Evolutionary conservation across 2,797 vertebrate genomes (phyloP), one percentile per base, ranked within the genome.

Genomic region (Yasuhikotakia modesta): DNA sequence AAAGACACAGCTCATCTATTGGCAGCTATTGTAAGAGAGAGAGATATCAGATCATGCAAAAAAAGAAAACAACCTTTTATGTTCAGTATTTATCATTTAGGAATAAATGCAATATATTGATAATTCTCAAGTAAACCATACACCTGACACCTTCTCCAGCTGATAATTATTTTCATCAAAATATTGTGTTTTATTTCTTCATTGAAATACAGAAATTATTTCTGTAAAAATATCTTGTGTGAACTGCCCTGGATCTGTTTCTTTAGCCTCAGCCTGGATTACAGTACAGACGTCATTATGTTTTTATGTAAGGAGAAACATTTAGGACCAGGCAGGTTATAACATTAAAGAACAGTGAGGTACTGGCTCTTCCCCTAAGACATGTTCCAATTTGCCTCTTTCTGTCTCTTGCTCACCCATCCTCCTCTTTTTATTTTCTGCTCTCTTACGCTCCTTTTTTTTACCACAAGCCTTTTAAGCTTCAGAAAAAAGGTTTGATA

Each of bases 371-470:
- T 90, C 89, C 86, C 82, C 69, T 73, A 27, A 83, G 82, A 90
- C 92, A 90, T 88, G 92, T 92, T 90, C 80, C 81, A 88, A 91
- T 92, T 89, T 90, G 92, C 89, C 85, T 85, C 88, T 27, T 4
- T 27, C 39, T 43, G 8, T 43, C 39, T 87, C 89, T 71, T 89
- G 79, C 83, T 84, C 86, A 86, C 86, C 85, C 65, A 11, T 43
- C 11, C 39, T 43, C 11, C 10, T 43, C 39, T 43, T 84, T 81
- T 79, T 86, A 83, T 88, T 90, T 81, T 85, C 82, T 84, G 39
- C 39, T 85, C 82, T 50, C 70, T 84, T 76, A 84, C 83, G 87
- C 87, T 55, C 88, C 82, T 84, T 90, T 79, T 85, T 81, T 82
- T 85, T 80, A 87, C 86, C 85, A 0, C 70, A 16, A 35, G 35